These are phyloP conservation scores for Halcyon senegalensis DNA, from an alignment of 2,113 vertebrate species.

Conservation along the genomic window DNA sequence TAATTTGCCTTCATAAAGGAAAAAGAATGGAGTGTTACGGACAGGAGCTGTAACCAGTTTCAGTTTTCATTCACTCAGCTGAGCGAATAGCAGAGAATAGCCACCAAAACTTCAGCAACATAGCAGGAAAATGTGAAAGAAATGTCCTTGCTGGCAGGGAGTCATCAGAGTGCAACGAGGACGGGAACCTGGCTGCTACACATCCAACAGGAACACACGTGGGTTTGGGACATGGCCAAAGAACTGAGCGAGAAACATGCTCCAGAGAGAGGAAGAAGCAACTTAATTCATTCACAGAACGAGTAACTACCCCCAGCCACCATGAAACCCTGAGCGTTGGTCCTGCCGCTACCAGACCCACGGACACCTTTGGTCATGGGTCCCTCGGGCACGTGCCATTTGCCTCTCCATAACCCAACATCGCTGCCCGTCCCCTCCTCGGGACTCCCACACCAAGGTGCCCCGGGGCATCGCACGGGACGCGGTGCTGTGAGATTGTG, in stretches of 20 bases:
- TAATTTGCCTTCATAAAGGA: background rate
- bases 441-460: background rate
- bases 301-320: background rate
- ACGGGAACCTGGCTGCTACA: background rate
- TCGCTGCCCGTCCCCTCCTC: background rate
- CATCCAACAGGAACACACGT: background rate
- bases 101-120: background rate
- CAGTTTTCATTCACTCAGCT: background rate
- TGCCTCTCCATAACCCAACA: background rate
- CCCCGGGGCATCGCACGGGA: accelerated
- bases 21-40: background rate
- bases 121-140: background rate
- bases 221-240: background rate
- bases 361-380: accelerated
- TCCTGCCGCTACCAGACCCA: background rate
- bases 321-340: accelerated
- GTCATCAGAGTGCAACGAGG: background rate
- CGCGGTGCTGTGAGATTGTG: accelerated
- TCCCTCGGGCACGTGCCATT: background rate
- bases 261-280: background rate
- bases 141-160: accelerated
- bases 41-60: background rate
- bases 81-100: background rate
- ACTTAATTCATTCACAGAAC: background rate
- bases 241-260: accelerated